Evolutionary conservation across 2,797 vertebrate species (phyloP).

Genomic region (Brotula barbata): DNA sequence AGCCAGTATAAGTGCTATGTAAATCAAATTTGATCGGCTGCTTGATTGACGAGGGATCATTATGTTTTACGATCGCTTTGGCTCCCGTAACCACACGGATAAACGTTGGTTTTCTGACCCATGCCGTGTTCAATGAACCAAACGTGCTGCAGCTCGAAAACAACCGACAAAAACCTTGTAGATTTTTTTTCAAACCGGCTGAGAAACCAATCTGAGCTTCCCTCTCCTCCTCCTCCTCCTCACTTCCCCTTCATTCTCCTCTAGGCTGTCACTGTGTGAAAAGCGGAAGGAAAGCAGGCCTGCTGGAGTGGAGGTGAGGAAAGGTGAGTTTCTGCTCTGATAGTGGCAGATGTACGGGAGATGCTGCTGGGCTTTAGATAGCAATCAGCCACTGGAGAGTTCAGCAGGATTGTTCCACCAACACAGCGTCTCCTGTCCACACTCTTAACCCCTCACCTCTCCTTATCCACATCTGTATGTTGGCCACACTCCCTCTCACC

Average conservation of each 20-base stretch:
- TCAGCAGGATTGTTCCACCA: constrained; percentile 58
- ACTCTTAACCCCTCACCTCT: constrained; percentile 53
- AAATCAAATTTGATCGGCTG: no score
- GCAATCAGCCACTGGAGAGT: constrained; percentile 55
- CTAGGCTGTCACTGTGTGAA: constrained; percentile 41
- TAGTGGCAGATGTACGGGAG: constrained; percentile 45
- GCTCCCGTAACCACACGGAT: no score
- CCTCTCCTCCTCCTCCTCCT: not conserved
- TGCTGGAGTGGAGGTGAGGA: constrained; percentile 44
- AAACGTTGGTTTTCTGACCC: no score
- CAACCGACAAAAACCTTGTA: constrained; percentile 17
- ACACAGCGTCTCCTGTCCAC: constrained; percentile 44
- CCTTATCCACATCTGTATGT: constrained; percentile 4
- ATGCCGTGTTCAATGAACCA: not conserved
- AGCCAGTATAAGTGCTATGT: no score
- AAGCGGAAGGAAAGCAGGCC: constrained; percentile 30
- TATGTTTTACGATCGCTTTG: no score
- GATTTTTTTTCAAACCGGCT: constrained; percentile 1
- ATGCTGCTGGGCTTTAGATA: constrained; percentile 62
- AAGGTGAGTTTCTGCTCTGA: constrained; percentile 39
- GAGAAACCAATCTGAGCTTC: constrained; percentile 16
- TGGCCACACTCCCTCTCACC: constrained; percentile 6
- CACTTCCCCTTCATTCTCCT: constrained; percentile 6
- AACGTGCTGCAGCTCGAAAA: constrained; percentile 13
- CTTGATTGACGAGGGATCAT: no score